Percentiles rank a stretch among this genome's conserved stretches.
Evolutionary conservation across 1,140 invertebrate species (phyloP).

Genomic region (Drosophila bipectinata): DNA sequence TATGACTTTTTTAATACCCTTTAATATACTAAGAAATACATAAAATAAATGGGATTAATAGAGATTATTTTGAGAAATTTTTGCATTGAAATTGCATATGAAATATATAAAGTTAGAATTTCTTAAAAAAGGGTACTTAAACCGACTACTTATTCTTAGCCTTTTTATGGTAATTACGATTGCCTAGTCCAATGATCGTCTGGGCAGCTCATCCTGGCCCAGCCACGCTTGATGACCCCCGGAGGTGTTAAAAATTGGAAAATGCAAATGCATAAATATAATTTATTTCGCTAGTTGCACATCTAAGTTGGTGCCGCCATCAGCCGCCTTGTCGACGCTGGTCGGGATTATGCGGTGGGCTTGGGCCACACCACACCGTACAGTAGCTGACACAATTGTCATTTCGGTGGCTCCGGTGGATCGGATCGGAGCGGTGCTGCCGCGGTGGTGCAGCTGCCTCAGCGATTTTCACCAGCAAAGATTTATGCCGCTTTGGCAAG

Average conservation of each 20-base stretch:
- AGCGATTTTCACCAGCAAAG: conserved; percentile 65
- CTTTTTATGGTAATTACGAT: conserved; percentile 59
- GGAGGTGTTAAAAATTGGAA: conserved; percentile 82
- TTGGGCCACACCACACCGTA: conserved; percentile 18
- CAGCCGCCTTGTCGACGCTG: conserved; percentile 33
- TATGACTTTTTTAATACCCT: conserved; percentile 19
- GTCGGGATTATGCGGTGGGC: conserved; percentile 27
- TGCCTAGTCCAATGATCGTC: conserved; percentile 40
- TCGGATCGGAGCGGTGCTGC: neutral
- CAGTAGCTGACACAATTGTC: conserved; percentile 84
- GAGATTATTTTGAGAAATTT: too few species aligned
- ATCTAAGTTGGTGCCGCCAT: conserved; percentile 65
- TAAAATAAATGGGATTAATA: neutral
- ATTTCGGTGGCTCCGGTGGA: conserved; percentile 56
- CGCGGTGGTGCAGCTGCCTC: conserved; percentile 7
- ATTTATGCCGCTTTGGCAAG: conserved; percentile 62
- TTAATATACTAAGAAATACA: neutral
- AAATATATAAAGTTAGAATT: neutral
- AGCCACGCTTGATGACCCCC: conserved; percentile 77
- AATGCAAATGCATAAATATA: conserved; percentile 83
- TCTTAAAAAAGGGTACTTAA: neutral
- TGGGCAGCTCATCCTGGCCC: conserved; percentile 22
- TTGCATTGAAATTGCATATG: too few species aligned
- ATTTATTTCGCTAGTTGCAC: conserved; percentile 75
- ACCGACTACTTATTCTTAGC: neutral